Base-by-base conservation (phyloP, 2,113 vertebrate species). In the Natator depressus region DNA sequence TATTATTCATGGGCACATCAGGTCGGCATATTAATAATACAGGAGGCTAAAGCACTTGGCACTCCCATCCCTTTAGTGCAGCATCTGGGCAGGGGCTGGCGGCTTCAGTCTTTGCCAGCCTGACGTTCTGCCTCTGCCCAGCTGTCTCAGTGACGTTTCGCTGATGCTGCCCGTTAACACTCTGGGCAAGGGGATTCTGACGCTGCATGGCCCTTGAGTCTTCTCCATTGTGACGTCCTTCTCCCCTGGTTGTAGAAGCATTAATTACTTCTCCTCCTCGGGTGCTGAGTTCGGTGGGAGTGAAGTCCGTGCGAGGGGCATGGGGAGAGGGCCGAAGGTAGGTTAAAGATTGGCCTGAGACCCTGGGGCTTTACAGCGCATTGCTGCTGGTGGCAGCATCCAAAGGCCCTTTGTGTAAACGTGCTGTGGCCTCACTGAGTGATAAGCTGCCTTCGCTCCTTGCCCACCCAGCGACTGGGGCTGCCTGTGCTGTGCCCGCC, bases 11-110 rank as follows among this genome's bases (percentile, higher is more conserved):
- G 81, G 72, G 91, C 62, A 80, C 86, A 85, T 96, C 95, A 94
- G 95, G 96, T 96, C 88, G 93, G 96, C n/a, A 1, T 87, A 98
- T 99, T 91, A 98, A 99, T 98, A 97, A 98, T 98, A 98, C 95
- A 98, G 92, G 93, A 98, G 95, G 94, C 97, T 85, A 82, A 94
- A 97, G 97, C 96, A 42, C 95, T 95, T 57, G 92, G 96, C 94
- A 8, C 94, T 97, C 93, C 97, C 95, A 69, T 24, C 95, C 82
- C 89, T 95, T 93, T 79, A 84, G 93, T 3, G 31, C 6, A 91
- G 80, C 93, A 95, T 87, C 96, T 54, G 95, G 97, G 96, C 80
- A 69, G 5, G 55, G 90, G 57, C 96, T 57, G 91, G 88, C 92
- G 19, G 83, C 94, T 91, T 80, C 47, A 1, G 12, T 75, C 94